Evolutionary conservation across 1,140 invertebrate species (phyloP), one percentile per base, ranked within the genome.

Genomic region (Nephotettix cincticeps): DNA sequence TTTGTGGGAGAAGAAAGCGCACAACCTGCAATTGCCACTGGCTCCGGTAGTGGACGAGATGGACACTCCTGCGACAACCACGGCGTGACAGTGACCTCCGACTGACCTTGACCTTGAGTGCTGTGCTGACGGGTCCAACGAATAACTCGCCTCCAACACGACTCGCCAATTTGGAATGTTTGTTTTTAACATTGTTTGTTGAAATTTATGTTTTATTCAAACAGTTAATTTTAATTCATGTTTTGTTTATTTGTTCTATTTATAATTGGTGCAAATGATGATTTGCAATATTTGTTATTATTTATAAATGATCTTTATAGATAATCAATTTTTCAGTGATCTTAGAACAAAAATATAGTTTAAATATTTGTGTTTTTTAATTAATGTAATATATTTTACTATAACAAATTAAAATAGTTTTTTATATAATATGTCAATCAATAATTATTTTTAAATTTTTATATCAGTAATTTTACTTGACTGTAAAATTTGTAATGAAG

Each of bases 1-100:
- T 17, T 56, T 76, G 36, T 81, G 80, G 80, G 75, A 75, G 72
- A 71, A 72, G 30, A 69, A 65, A n/a, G 73, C 71, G 1, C 21
- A 32, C 0, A 51, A 72, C 23, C 51, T 74, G 23, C 32, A 67
- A 2, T 17, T 43, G 32, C 64, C 64, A 17, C 47, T 51, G n/a
- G 56, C 56, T 21, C 23, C 21, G 2, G 14, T 21, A 27, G 64
- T 43, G 9, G 64, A 67, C 3, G 64, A 67, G 1, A 43, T 43
- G 36, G 64, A 43, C 32, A 43, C 64, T n/a, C 43, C 36, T 6
- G 17, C 23, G 14, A 25, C 21, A n/a, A 45, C 23, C 40, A 23
- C 64, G 11, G 32, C 32, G 40, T 67, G 64, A 43, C 40, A 65
- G 14, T 61, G 56, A 23, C 25, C 56, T 6, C 4, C 21, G 23